phyloP scores from a whole-genome alignment of 1,140 invertebrate genomes.

The Saccostrea glomerata region DNA sequence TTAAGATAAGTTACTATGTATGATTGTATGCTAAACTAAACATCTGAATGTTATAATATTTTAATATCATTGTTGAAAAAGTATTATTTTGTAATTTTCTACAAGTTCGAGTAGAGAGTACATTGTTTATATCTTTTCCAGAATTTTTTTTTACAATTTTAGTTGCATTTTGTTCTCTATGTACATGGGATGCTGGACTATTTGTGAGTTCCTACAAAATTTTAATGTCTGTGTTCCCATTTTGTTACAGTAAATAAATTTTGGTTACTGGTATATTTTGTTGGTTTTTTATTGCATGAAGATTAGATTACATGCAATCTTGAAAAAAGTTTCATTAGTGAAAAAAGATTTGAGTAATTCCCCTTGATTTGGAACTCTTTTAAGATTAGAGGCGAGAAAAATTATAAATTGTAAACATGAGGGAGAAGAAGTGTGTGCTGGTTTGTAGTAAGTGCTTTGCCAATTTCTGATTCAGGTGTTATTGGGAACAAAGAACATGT shows the following conservation, averaged over 20 bases:
- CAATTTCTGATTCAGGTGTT: too few relatives aligned
- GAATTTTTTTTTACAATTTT: not conserved
- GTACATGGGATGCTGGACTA: not conserved
- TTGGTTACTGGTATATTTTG: not conserved
- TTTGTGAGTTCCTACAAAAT: constrained; percentile 24
- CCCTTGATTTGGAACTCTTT: not conserved
- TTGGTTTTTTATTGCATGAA: not conserved
- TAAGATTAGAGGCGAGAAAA: not conserved
- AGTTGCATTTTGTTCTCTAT: not conserved
- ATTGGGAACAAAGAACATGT: not conserved
- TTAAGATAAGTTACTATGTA: too few relatives aligned
- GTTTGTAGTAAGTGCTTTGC: too few relatives aligned
- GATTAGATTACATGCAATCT: too few relatives aligned
- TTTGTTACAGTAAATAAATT: not conserved
- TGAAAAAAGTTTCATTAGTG: too few relatives aligned
- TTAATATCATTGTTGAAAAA: not conserved
- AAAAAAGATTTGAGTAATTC: not conserved
- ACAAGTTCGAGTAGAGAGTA: not conserved
- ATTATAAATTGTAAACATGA: not conserved
- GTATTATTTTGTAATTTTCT: not conserved
- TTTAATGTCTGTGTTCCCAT: not conserved
- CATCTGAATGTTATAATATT: too few relatives aligned
- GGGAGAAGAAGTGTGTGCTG: too few relatives aligned
- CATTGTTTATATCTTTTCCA: not conserved
- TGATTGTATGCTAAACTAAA: too few relatives aligned